Conservation (phyloP, 2,113 vertebrate species). For the Prionailurus bengalensis region DNA sequence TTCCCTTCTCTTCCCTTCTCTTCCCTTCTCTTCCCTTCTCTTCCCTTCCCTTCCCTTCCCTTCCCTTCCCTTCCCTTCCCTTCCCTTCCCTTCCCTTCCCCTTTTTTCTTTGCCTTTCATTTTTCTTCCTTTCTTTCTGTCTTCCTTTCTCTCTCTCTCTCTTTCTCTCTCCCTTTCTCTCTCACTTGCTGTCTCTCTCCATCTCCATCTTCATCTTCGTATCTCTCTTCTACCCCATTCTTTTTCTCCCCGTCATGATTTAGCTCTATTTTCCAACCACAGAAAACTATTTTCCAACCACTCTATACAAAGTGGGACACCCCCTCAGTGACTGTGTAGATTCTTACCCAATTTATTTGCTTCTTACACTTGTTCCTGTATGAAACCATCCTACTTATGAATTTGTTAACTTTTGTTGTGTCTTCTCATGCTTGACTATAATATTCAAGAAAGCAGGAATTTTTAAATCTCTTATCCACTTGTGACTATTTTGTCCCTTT, state of each 20-base stretch:
- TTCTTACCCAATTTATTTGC: neutral
- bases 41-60: accelerated
- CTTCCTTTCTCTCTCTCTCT: too few relatives aligned
- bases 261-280: neutral
- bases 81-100: too few relatives aligned
- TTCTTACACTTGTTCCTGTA: neutral
- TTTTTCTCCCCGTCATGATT: neutral
- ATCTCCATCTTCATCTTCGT: accelerated
- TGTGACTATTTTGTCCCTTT: neutral
- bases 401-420: neutral
- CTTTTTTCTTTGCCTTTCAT: accelerated
- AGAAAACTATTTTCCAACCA: neutral
- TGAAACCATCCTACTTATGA: neutral
- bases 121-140: neutral
- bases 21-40: too few relatives aligned
- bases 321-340: neutral
- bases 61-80: accelerated
- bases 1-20: too few relatives aligned
- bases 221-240: neutral
- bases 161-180: too few relatives aligned
- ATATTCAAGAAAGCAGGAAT: neutral
- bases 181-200: neutral
- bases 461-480: neutral
- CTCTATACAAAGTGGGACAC: neutral
- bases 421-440: neutral